A percentile compares a stretch with the other conserved stretches of the same genome.
phyloP scores from a whole-genome alignment of 2,113 vertebrate genomes.

The Aegotheles bennettii region DNA sequence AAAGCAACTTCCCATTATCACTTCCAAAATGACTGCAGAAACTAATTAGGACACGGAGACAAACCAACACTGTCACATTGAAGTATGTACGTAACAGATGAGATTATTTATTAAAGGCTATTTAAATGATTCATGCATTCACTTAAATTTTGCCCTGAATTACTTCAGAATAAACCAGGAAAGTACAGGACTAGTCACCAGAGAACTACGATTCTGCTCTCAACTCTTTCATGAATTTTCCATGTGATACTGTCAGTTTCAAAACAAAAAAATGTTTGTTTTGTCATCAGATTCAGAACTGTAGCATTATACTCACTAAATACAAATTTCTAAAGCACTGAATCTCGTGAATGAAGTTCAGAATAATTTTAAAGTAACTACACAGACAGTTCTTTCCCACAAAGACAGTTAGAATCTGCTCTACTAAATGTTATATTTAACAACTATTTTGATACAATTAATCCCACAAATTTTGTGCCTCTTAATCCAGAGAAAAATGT shows the following conservation, averaged over 20 bases:
- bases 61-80: neutral
- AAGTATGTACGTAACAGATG: neutral
- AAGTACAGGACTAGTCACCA: neutral
- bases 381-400: neutral
- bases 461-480: neutral
- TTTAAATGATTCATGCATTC: neutral
- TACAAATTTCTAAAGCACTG: neutral
- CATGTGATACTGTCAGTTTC: neutral
- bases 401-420: neutral
- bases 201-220: neutral
- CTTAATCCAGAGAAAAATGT: neutral
- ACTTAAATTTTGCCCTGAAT: neutral
- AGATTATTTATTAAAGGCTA: neutral
- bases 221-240: neutral
- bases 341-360: neutral
- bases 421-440: neutral
- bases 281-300: neutral
- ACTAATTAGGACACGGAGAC: neutral
- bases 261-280: neutral
- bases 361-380: neutral
- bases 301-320: neutral
- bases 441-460: neutral
- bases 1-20: neutral
- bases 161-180: neutral
- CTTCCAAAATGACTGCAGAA: neutral